Conservation (phyloP, 2,888 invertebrate genomes). For the Tetragnatha montana region DNA sequence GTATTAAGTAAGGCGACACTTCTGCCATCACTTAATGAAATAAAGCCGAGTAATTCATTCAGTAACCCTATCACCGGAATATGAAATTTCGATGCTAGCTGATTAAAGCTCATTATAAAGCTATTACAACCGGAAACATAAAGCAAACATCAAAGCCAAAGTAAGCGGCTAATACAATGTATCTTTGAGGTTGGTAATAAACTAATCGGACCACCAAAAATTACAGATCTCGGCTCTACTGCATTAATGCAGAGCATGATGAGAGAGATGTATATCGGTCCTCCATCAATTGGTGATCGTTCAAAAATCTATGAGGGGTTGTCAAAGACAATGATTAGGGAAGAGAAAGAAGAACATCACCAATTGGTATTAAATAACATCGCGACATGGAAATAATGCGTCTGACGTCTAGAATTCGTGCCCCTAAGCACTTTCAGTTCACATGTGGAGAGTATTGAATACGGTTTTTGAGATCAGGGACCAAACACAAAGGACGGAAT, state of each 20-base stretch:
- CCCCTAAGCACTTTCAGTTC: conserved; percentile 13
- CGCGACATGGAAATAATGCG: conserved; percentile 54
- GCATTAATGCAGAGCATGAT: background rate
- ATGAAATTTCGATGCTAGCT: background rate
- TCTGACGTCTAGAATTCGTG: conserved; percentile 52
- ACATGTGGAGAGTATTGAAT: no score
- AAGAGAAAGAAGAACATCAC: conserved; percentile 13
- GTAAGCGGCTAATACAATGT: conserved; percentile 45
- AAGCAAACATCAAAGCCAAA: conserved; percentile 15
- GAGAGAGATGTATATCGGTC: background rate
- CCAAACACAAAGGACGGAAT: no score
- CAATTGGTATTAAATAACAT: conserved; percentile 51
- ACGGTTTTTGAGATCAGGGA: no score
- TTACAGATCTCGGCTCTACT: background rate
- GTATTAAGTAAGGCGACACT: background rate
- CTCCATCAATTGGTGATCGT: conserved; percentile 30
- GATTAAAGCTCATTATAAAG: conserved; percentile 50
- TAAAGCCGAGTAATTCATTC: background rate
- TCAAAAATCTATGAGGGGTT: conserved; percentile 48
- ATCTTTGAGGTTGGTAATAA: background rate
- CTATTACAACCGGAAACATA: conserved; percentile 35
- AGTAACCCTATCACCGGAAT: background rate
- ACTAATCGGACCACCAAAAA: background rate
- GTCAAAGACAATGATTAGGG: conserved; percentile 40
- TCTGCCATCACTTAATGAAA: background rate